phyloP scores from a whole-genome alignment of 2,888 invertebrate genomes.

The Frankliniella fusca region DNA sequence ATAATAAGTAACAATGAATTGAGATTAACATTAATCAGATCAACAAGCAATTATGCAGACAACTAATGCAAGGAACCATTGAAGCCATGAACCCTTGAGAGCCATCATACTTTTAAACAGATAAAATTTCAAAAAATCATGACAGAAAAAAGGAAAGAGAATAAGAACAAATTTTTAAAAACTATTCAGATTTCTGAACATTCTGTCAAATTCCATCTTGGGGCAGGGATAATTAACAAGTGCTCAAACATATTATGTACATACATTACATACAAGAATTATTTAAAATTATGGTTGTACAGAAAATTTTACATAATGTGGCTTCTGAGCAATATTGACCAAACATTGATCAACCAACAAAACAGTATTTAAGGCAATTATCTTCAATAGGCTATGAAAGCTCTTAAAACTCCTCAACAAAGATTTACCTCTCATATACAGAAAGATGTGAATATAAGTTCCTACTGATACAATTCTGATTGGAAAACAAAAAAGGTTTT shows the following conservation, averaged over 20 bases:
- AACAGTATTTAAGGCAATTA: neutral
- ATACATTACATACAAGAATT: neutral
- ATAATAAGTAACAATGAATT: no score
- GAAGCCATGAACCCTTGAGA: no score
- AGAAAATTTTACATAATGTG: neutral
- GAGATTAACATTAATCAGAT: no score
- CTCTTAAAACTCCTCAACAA: neutral
- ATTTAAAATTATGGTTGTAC: neutral
- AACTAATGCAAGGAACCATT: no score
- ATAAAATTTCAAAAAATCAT: no score
- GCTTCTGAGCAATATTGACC: neutral
- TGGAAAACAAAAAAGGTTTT: neutral
- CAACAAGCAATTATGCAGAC: no score
- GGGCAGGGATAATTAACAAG: neutral
- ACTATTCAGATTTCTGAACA: no score
- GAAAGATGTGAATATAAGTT: conserved; percentile 16
- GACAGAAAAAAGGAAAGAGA: no score
- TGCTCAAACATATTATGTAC: neutral
- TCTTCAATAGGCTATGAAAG: conserved; percentile 11
- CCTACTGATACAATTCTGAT: conserved; percentile 17
- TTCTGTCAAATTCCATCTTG: no score
- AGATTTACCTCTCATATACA: neutral
- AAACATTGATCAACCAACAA: neutral
- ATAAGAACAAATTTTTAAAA: no score
- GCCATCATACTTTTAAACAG: no score